Conservation (phyloP, 2,113 vertebrate species). For the Mastomys natalensis region DNA sequence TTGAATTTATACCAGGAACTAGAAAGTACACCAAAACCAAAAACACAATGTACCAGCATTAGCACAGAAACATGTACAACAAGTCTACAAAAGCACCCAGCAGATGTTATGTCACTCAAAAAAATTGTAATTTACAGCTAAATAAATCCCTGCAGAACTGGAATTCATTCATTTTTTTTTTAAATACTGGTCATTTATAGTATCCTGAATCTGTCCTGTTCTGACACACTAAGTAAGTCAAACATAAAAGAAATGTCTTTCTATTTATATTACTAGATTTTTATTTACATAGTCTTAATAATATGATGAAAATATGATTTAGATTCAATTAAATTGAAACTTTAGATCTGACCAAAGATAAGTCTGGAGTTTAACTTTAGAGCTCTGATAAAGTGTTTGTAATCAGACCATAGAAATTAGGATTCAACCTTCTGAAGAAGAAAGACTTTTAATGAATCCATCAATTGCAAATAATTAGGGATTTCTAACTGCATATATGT, state of each 20-base stretch:
- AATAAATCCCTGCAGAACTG: conserved; percentile 61
- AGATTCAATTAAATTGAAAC: conserved; percentile 33
- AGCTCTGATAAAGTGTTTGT: background rate
- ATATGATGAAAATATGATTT: conserved; percentile 14
- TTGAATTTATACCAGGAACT: background rate
- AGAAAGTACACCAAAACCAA: conserved; percentile 53
- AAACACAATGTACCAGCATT: background rate
- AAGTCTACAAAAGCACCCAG: background rate
- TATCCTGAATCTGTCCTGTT: conserved; percentile 38
- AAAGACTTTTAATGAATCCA: conserved; percentile 51
- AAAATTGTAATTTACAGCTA: conserved; percentile 76
- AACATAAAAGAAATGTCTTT: conserved; percentile 4
- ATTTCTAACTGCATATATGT: conserved; percentile 40
- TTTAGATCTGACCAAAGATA: background rate
- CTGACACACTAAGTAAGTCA: background rate
- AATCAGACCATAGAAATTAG: conserved; percentile 5
- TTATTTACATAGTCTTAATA: conserved; percentile 46
- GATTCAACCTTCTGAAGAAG: conserved; percentile 4
- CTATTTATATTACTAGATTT: conserved; percentile 21
- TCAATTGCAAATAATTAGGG: conserved; percentile 20
- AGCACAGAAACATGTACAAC: conserved; percentile 25
- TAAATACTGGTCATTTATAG: conserved; percentile 64
- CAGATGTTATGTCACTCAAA: conserved; percentile 35
- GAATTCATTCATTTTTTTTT: conserved; percentile 67
- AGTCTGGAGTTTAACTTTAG: conserved; percentile 7